Percentiles rank a stretch among this genome's conserved stretches.
Conservation (phyloP, 2,797 vertebrate genomes). For the Hyperoplus lanceolatus region DNA sequence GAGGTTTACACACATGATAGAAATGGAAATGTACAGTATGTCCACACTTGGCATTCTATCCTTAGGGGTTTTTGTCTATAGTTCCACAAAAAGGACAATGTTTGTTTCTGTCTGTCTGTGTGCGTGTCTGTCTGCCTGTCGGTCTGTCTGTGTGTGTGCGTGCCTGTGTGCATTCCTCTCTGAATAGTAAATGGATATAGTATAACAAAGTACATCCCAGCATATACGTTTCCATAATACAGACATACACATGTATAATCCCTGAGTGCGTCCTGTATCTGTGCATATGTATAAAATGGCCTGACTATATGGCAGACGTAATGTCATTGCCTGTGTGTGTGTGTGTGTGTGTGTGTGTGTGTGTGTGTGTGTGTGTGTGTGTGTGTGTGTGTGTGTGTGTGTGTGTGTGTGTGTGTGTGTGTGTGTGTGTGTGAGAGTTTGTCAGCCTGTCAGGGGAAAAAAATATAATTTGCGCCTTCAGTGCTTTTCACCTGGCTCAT, state of each 20-base stretch:
- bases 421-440: conserved; percentile 49
- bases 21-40: conserved; percentile 48
- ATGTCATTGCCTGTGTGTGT: conserved; percentile 75
- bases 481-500: conserved; percentile 99
- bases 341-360: conserved; percentile 37
- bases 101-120: conserved; percentile 21
- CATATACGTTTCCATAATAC: conserved; percentile 48
- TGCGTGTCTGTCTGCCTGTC: conserved; percentile 1
- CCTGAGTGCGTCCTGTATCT: conserved; percentile 48
- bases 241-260: conserved; percentile 51
- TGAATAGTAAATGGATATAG: conserved; percentile 43
- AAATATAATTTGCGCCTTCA: conserved; percentile 91
- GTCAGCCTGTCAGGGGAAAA: conserved; percentile 75
- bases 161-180: conserved; percentile 19
- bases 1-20: conserved; percentile 39
- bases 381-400: conserved; percentile 46
- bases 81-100: conserved; percentile 40
- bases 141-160: conserved; percentile 4
- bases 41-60: conserved; percentile 59
- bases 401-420: conserved; percentile 26
- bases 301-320: conserved; percentile 67
- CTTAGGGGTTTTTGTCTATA: conserved; percentile 54
- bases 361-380: conserved; percentile 34
- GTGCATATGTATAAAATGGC: conserved; percentile 46
- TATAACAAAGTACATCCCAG: conserved; percentile 21